Percentiles rank a stretch among this genome's conserved stretches.
These are phyloP conservation scores for Hypomecis atomaria DNA, from an alignment of 2,888 invertebrate genomes.

Conservation along the genomic window DNA sequence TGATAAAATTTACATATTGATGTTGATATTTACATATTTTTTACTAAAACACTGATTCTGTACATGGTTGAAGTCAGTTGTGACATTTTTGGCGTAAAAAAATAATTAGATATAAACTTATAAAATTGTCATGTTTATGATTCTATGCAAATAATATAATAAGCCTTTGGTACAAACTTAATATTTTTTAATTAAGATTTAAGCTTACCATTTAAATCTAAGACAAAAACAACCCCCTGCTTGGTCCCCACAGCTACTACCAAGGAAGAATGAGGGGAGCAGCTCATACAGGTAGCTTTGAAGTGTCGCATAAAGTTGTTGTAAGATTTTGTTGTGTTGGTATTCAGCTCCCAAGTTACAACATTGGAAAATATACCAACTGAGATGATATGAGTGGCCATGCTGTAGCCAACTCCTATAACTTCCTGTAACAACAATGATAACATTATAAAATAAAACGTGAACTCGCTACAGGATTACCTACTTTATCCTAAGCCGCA, in stretches of 20 bases:
- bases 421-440: slow-evolving; percentile 62
- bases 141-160: too few species aligned
- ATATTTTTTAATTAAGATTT: not conserved
- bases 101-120: too few species aligned
- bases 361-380: slow-evolving; percentile 76
- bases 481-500: too few species aligned
- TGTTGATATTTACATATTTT: too few species aligned
- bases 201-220: slow-evolving; percentile 67
- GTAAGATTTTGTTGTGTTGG: slow-evolving; percentile 74
- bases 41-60: too few species aligned
- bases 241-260: slow-evolving; percentile 77
- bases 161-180: too few species aligned
- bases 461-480: too few species aligned
- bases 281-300: slow-evolving; percentile 67
- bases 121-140: too few species aligned
- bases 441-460: too few species aligned
- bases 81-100: too few species aligned
- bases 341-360: slow-evolving; percentile 81
- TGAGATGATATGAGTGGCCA: slow-evolving; percentile 73
- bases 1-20: too few species aligned
- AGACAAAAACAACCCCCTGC: slow-evolving; percentile 73
- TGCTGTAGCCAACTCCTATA: slow-evolving; percentile 76
- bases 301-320: slow-evolving; percentile 57
- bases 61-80: too few species aligned
- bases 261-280: slow-evolving; percentile 65